A percentile compares a stretch with the other conserved stretches of the same genome.
Evolutionary conservation across 2,113 vertebrate genomes (phyloP).

Genomic region (Siniperca chuatsi): DNA sequence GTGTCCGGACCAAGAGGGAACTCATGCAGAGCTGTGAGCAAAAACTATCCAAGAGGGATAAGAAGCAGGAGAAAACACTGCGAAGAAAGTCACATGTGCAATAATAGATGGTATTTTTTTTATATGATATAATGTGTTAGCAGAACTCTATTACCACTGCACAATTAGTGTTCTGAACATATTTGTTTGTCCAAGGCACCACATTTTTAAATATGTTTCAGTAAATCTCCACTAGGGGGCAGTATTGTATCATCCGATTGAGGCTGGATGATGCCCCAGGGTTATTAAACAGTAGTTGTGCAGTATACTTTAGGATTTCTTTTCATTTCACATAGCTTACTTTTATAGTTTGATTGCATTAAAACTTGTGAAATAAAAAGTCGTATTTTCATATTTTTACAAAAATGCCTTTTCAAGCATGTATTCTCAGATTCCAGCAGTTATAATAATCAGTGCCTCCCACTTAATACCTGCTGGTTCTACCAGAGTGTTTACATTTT

Average conservation of each 20-base stretch:
- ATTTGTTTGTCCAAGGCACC: neutral
- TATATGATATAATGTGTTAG: neutral
- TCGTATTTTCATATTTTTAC: neutral
- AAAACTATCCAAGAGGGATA: slow-evolving; percentile 49
- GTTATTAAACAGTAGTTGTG: neutral
- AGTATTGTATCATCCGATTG: slow-evolving; percentile 56
- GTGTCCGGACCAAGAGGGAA: slow-evolving; percentile 39
- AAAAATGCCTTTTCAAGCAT: neutral
- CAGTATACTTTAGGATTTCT: neutral
- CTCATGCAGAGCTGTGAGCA: slow-evolving; percentile 44
- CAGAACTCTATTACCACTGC: neutral
- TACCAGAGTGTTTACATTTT: neutral
- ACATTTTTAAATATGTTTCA: slow-evolving; percentile 17
- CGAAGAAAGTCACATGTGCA: slow-evolving; percentile 45
- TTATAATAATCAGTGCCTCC: neutral
- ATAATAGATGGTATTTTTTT: neutral
- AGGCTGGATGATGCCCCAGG: neutral
- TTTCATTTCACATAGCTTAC: neutral
- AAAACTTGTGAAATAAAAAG: neutral
- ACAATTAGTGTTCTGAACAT: neutral
- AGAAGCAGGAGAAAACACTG: slow-evolving; percentile 59
- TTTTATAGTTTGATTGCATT: neutral
- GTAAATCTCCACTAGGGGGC: slow-evolving; percentile 62
- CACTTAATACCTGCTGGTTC: neutral
- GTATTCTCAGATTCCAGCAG: neutral